These are phyloP conservation scores for Hirtodrosophila confusa DNA, from an alignment of 2,888 invertebrate genomes.

Conservation along the genomic window DNA sequence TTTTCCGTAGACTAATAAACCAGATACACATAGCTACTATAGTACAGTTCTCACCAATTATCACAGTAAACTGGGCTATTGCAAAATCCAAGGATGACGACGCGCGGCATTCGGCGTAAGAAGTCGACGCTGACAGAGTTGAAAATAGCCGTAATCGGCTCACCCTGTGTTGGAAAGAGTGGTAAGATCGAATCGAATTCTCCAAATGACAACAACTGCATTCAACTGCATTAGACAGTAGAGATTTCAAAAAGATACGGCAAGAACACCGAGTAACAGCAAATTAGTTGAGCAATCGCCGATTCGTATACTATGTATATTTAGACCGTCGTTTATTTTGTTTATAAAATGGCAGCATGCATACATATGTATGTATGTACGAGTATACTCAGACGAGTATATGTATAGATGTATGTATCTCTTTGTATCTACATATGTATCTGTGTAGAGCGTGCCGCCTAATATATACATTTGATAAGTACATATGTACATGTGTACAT, in stretches of 20 bases:
- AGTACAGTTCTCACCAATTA: too few relatives aligned
- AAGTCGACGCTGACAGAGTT: constrained; percentile 95
- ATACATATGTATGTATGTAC: constrained; percentile 3
- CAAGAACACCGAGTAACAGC: constrained; percentile 61
- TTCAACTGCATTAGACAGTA: background rate
- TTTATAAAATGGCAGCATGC: constrained; percentile 73
- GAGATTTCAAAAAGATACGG: constrained; percentile 4
- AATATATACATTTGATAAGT: too few relatives aligned
- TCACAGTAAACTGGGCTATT: constrained; percentile 11
- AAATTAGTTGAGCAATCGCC: constrained; percentile 78
- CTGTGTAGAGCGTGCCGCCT: background rate
- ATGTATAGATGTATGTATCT: constrained; percentile 18
- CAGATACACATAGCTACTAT: too few relatives aligned
- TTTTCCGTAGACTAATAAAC: too few relatives aligned
- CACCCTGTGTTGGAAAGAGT: constrained; percentile 95
- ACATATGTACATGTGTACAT: constrained; percentile 5
- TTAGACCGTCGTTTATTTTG: constrained; percentile 78
- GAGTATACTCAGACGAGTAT: constrained; percentile 13
- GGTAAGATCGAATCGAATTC: constrained; percentile 86
- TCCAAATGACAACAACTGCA: constrained; percentile 8
- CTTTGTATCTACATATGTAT: constrained; percentile 13
- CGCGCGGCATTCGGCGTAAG: constrained; percentile 93
- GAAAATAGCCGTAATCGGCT: constrained; percentile 95
- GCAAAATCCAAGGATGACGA: constrained; percentile 86
- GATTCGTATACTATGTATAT: constrained; percentile 63